Evolutionary conservation across 2,888 invertebrate genomes (phyloP), one percentile per base, ranked within the genome.

Genomic region (Coleophora deauratella): DNA sequence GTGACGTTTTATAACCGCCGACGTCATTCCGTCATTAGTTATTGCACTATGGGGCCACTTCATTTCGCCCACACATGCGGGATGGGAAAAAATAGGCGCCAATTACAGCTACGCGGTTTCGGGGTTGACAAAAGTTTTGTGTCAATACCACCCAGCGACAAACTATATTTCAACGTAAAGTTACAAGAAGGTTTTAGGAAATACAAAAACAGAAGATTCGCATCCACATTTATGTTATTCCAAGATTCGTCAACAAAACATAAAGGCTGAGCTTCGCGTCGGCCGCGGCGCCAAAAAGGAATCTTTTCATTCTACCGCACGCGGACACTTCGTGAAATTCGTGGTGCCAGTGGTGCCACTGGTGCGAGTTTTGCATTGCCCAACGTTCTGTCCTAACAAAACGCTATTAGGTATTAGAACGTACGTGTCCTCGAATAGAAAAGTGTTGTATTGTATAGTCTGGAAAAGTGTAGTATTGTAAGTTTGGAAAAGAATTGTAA

Each of bases 1-100:
- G 72, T 68, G 75, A 78, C 76, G 66, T 66, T 50, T 62, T 75
- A 73, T 74, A 72, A 70, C 66, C 72, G 65, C 72, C 62, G 36
- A 65, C 70, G 68, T 68, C 70, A 72, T 74, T 72, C 63, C 56
- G 62, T 68, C 76, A 80, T 81, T 82, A 81, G 80, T 82, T 77
- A 77, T 68, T 58, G 57, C 59, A 60, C 59, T 38, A 34, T 53
- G 62, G 56, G 65, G 64, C 72, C 73, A 80, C 81, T 81, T 75
- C 66, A 77, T 60, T 47, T 48, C 62, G 66, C 78, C 80, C 82
- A 79, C 79, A 75, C 71, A 78, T 69, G 37, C 53, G 62, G 56
- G 43, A 47, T 52, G 55, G 63, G 72, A 74, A 74, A 69, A 61
- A 60, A 51, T 44, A 57, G 70, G 69, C 72, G 73, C 69, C 71